Base-by-base conservation (phyloP, 2,888 invertebrate species). In the Cryptus viduatorius region DNA sequence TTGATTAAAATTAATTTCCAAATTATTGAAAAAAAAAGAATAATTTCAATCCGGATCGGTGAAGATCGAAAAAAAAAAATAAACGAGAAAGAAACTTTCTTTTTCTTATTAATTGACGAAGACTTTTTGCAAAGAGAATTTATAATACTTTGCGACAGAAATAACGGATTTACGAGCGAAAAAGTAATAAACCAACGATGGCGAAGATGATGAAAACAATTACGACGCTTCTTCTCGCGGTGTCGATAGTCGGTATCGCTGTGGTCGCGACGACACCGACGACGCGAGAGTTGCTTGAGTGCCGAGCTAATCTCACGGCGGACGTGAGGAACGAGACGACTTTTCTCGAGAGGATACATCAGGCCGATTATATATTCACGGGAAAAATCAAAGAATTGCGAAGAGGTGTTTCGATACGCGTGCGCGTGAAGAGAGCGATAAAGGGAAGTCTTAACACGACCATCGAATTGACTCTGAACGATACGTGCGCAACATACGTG, bases 341-440 rank as follows among this genome's bases (percentile, higher is more conserved):
- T 16, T 92, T 94, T 84, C 82, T 89, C 59, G 76, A 72, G 1
- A 90, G 90, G 83, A 92, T 93, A 19, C 89, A 89, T 16, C 88
- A 89, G 42, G 88, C 93, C 29, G 92, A 93, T 67, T 93, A 89
- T 84, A 91, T 94, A 46, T 93, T 94, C 82, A 94, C 94, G 10
- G 94, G 93, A 2, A 94, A 94, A 79, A 92, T 94, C 59, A 91
- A 90, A 82, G 92, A 93, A 29, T 75, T 92, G 37, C 79, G 86
- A 3, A 87, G 87, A 48, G 73, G 77, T 14, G 86, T 87, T 53
- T 87, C 87, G 37, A 76, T 93, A 73, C 88, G 90, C 71, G 90
- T 92, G 31, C 89, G 90, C 75, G 93, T 93, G 46, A 93, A 93
- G 76, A 88, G 93, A 10, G 90, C 92, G 56, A 92, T 93, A 83